Conservation (phyloP, 2,113 vertebrate genomes). For the Psilopogon haemacephalus region DNA sequence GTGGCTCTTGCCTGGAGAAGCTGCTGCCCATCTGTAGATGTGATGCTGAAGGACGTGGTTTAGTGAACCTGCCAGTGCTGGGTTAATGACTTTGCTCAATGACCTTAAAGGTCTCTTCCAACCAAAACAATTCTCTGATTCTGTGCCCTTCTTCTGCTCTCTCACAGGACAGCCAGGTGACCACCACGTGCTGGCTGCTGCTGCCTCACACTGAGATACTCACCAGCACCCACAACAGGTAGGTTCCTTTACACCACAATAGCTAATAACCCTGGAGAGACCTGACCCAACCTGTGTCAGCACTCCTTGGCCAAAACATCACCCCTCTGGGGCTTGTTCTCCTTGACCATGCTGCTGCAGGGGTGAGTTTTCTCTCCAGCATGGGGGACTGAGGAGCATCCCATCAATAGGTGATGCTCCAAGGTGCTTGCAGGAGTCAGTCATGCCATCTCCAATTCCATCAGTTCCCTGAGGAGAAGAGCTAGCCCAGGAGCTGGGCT, state of each 20-base stretch:
- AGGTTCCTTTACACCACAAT: neutral
- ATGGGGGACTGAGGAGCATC: neutral
- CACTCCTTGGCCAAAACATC: neutral
- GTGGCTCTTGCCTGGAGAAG: neutral
- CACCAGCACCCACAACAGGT: neutral
- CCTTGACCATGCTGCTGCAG: neutral
- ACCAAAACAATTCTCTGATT: too few species aligned
- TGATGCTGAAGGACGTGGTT: neutral
- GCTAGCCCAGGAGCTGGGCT: neutral
- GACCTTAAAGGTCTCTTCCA: too few species aligned
- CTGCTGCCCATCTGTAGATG: too few species aligned
- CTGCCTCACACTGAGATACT: neutral
- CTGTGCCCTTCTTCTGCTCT: neutral
- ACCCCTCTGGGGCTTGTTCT: neutral
- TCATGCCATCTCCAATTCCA: fast-evolving
- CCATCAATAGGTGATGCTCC: neutral
- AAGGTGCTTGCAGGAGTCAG: neutral
- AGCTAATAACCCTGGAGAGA: neutral
- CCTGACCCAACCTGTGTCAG: neutral
- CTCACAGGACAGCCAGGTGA: neutral
- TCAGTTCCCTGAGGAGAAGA: neutral
- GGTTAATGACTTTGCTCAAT: too few species aligned
- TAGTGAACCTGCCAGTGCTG: too few species aligned
- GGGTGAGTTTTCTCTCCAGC: neutral
- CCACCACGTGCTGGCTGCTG: neutral